Conservation (phyloP, 1,140 invertebrate species). For the Triops cancriformis region DNA sequence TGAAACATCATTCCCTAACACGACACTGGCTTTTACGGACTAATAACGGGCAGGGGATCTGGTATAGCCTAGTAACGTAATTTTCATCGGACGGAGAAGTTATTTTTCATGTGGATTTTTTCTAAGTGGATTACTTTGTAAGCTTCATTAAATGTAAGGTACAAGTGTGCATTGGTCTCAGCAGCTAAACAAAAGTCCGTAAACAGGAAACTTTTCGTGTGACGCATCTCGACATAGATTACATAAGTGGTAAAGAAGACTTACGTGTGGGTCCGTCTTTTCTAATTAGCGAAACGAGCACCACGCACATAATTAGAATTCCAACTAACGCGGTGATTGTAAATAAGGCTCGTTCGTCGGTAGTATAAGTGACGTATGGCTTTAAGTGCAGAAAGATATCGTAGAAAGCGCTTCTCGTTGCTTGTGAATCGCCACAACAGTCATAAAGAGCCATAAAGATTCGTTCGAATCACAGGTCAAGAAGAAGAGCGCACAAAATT, state of each 20-base stretch:
- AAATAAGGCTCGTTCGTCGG: background rate
- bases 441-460: constrained; percentile 9
- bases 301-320: background rate
- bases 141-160: too few species aligned
- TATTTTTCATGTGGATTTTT: too few species aligned
- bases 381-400: background rate
- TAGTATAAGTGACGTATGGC: background rate
- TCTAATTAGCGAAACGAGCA: background rate
- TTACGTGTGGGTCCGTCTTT: background rate
- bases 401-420: background rate
- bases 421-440: background rate
- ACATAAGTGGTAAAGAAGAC: background rate
- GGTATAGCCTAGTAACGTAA: too few species aligned
- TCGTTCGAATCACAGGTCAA: background rate
- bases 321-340: background rate
- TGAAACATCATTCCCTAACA: too few species aligned
- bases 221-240: background rate
- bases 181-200: too few species aligned
- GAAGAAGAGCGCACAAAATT: background rate
- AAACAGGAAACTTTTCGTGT: too few species aligned
- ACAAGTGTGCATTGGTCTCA: too few species aligned
- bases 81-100: too few species aligned
- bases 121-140: too few species aligned
- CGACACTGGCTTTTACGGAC: too few species aligned
- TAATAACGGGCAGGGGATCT: too few species aligned